Evolutionary conservation across 2,113 vertebrate species (phyloP).

Genomic region (Chaetops frenatus): DNA sequence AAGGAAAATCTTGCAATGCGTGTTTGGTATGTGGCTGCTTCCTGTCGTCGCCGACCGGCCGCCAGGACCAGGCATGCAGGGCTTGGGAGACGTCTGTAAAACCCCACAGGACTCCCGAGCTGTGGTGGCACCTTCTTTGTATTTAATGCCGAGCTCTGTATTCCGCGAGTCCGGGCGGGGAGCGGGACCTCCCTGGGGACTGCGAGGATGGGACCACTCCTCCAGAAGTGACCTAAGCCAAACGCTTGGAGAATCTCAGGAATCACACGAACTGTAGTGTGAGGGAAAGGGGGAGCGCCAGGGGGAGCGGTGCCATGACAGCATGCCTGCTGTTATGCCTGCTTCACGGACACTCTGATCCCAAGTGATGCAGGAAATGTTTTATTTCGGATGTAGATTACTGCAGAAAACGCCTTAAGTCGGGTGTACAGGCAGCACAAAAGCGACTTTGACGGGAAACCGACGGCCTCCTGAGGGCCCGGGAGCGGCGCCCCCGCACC

Average conservation of each 20-base stretch:
- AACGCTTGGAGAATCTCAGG: neutral
- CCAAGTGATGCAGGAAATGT: fast-evolving
- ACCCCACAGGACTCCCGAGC: fast-evolving
- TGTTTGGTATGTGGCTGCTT: neutral
- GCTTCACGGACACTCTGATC: neutral
- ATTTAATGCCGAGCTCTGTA: fast-evolving
- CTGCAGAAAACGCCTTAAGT: fast-evolving
- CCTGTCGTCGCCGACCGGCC: neutral
- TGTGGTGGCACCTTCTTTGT: fast-evolving
- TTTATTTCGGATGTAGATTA: fast-evolving
- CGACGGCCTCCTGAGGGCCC: fast-evolving
- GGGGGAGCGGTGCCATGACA: neutral
- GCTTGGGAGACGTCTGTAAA: neutral
- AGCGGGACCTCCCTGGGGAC: fast-evolving
- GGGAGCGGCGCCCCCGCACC: fast-evolving
- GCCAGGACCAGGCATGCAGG: fast-evolving
- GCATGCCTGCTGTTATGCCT: neutral
- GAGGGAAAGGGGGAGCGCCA: neutral
- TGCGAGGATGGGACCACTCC: fast-evolving
- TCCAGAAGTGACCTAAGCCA: fast-evolving
- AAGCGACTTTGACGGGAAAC: fast-evolving
- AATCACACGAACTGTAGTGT: fast-evolving
- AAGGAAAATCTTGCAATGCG: neutral
- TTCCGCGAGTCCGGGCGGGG: fast-evolving
- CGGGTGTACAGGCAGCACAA: fast-evolving